These are phyloP conservation scores for Sciurus carolinensis DNA, from an alignment of 2,797 vertebrate species.

Conservation along the genomic window DNA sequence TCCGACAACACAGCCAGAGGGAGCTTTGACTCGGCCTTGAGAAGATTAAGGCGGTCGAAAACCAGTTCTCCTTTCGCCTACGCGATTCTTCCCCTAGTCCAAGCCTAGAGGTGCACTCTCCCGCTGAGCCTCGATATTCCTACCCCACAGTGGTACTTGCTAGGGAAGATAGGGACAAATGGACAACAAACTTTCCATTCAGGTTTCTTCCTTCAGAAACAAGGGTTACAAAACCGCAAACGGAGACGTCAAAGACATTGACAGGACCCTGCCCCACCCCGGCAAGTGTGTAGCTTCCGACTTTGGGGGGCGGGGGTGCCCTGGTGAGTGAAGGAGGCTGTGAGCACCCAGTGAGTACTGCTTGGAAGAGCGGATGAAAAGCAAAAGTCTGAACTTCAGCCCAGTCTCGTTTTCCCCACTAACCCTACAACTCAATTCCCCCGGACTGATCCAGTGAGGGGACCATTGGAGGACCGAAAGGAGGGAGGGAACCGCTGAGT, in stretches of 20 bases:
- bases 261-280: neutral
- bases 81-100: neutral
- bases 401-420: neutral
- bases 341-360: accelerated
- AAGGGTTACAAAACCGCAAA: neutral
- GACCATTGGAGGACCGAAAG: neutral
- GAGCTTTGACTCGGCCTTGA: constrained; percentile 55
- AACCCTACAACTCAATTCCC: neutral
- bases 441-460: accelerated
- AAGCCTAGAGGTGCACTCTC: neutral
- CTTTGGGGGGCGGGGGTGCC: too few species aligned
- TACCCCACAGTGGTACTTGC: neutral
- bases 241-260: neutral
- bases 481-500: neutral
- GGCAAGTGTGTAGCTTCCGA: neutral
- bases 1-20: constrained; percentile 36
- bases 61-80: neutral
- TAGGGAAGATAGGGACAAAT: neutral
- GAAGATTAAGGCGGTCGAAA: neutral
- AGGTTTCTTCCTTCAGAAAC: neutral
- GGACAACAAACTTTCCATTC: neutral
- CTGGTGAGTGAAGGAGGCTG: neutral
- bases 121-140: neutral
- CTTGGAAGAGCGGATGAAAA: neutral
- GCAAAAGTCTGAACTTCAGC: neutral